Conservation (phyloP, 2,888 invertebrate species). For the Lycaena phlaeas region DNA sequence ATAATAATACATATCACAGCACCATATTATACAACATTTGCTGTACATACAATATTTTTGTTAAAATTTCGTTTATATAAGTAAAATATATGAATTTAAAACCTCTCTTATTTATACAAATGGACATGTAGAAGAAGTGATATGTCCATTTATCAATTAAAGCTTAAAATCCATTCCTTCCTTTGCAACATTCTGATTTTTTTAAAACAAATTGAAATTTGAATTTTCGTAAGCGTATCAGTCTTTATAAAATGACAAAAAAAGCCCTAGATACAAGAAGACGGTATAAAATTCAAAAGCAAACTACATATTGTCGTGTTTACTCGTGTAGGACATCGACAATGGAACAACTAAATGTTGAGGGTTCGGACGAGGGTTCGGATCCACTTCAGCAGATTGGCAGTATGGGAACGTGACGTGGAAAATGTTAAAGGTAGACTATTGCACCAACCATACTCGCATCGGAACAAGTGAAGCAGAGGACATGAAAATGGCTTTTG, state of each 20-base stretch:
- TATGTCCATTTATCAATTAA: conserved; percentile 53
- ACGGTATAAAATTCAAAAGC: conserved; percentile 30
- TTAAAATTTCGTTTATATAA: conserved; percentile 32
- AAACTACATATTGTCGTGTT: conserved; percentile 34
- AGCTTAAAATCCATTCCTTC: conserved; percentile 39
- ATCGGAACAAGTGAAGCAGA: background rate
- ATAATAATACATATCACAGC: conserved; percentile 56
- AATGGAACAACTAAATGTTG: conserved; percentile 40
- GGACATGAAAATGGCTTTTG: conserved; percentile 1
- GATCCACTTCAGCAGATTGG: conserved; percentile 26
- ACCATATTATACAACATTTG: conserved; percentile 43
- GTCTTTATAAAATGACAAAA: conserved; percentile 23
- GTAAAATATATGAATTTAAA: conserved; percentile 24
- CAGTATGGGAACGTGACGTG: conserved; percentile 3
- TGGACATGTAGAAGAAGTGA: conserved; percentile 41
- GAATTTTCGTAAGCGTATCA: conserved; percentile 16
- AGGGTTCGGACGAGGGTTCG: conserved; percentile 42
- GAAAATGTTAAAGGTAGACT: conserved; percentile 5
- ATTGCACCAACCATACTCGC: background rate
- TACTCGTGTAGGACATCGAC: conserved; percentile 40
- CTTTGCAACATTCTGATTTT: conserved; percentile 22
- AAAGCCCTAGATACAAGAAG: conserved; percentile 23
- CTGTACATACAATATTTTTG: conserved; percentile 36
- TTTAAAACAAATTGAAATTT: conserved; percentile 17
- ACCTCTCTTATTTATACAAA: conserved; percentile 30